Evolutionary conservation across 2,888 invertebrate species (phyloP), one percentile per base, ranked within the genome.

Genomic region (Rhyacophila evoluta): DNA sequence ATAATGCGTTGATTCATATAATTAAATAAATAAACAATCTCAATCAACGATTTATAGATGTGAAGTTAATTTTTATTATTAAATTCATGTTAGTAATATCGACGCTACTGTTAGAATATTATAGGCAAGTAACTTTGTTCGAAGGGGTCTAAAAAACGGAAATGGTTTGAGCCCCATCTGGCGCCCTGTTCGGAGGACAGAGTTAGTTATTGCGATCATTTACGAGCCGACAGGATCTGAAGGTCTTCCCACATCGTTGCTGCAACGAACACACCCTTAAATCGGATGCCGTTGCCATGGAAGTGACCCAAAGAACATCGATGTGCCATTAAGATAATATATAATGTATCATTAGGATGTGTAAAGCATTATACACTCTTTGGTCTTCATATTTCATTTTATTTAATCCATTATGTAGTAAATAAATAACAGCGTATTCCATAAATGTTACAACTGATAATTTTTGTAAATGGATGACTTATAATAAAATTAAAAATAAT

Each of bases 191-290:
- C 77, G 38, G 73, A 67, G 73, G 29, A 29, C 73, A 8, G 25
- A 55, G 77, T 81, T 74, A 81, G 79, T 79, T 81, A 79, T 81
- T 72, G 79, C 39, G 77, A 79, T 81, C 79, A 79, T 81, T 81
- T 81, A 75, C 79, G 79, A 79, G 78, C 81, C 78, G 81, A 79
- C 81, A 81, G 77, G 77, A 71, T 72, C 72, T 55, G 55, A 55
- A 72, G 28, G 36, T 37, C 72, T 72, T 72, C 37, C 69, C 69
- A 33, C 29, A 69, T 28, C 69, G 69, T 28, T 29, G 29, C 69
- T 33, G 69, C 69, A 33, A 27, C 69, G 28, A 29, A 69, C 29
- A 28, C 29, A 28, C 69, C 29, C 33, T 33, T 12, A 69, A 25
- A 28, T 69, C 69, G 29, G 55, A 25, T 55, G 55, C 19, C 19